Percentiles rank a stretch among this genome's conserved stretches.
These are phyloP conservation scores for Scaptomyza montana DNA, from an alignment of 1,140 invertebrate genomes.

Conservation along the genomic window DNA sequence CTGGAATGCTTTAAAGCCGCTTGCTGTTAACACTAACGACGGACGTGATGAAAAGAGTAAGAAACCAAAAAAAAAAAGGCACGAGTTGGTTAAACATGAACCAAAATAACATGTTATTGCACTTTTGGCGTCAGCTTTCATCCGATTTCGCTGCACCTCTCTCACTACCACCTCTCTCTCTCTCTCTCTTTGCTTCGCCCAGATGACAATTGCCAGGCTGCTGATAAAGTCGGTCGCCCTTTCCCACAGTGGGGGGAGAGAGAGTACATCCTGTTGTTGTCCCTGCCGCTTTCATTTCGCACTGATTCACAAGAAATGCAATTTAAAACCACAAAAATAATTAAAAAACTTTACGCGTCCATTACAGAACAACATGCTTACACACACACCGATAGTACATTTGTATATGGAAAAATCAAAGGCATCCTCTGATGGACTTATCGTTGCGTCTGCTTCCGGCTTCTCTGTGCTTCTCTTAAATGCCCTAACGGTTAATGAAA, in stretches of 20 bases:
- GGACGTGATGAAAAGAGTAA: conserved; percentile 6
- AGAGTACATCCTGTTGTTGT: conserved; percentile 5
- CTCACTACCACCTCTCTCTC: background rate
- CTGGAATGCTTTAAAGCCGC: conserved; percentile 74
- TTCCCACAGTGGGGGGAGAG: conserved; percentile 16
- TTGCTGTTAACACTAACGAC: conserved; percentile 61
- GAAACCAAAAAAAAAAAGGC: conserved; percentile 12
- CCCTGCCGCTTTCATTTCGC: background rate
- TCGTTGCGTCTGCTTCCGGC: conserved; percentile 8
- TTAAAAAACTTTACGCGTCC: conserved; percentile 75
- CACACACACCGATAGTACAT: conserved; percentile 6
- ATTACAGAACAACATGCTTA: conserved; percentile 12
- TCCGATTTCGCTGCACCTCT: background rate
- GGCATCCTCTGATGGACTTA: conserved; percentile 48
- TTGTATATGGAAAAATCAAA: conserved; percentile 58
- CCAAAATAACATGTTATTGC: conserved; percentile 79
- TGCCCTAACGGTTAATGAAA: conserved; percentile 67
- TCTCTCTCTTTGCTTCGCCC: background rate
- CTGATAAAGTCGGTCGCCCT: conserved; percentile 68
- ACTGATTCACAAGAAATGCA: conserved; percentile 56
- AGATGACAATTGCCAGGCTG: conserved; percentile 66
- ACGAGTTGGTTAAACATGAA: conserved; percentile 35
- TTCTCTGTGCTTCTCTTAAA: conserved; percentile 24
- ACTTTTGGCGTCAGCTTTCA: conserved; percentile 43
- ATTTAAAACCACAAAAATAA: conserved; percentile 78